These are phyloP conservation scores for Pseudotriccus pelzelni DNA, from an alignment of 2,797 vertebrate genomes.

Conservation along the genomic window DNA sequence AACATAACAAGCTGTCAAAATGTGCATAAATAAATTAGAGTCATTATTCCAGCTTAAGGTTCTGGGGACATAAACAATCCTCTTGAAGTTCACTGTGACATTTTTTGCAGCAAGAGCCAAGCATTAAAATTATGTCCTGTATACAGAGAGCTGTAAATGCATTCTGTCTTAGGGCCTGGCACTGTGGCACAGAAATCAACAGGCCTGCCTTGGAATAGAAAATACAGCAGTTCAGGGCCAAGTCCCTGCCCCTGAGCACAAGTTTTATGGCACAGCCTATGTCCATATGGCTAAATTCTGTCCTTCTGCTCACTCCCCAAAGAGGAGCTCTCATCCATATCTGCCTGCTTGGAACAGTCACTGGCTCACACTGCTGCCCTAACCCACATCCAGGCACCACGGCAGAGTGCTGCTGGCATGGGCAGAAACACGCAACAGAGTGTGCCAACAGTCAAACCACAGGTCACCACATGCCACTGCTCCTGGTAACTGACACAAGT, in stretches of 20 bases:
- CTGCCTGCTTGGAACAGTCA: not conserved
- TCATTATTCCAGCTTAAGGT: constrained; percentile 53
- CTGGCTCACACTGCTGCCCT: not conserved
- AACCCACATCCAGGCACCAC: not conserved
- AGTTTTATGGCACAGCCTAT: constrained; percentile 39
- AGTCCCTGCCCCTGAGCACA: constrained; percentile 28
- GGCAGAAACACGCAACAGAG: not conserved
- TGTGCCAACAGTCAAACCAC: not conserved
- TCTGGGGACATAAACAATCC: constrained; percentile 49
- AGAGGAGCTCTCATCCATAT: not conserved
- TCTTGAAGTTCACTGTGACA: constrained; percentile 48
- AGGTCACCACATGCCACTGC: not conserved
- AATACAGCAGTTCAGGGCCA: constrained; percentile 33
- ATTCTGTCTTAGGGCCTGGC: constrained; percentile 45
- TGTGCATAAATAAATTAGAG: constrained; percentile 56
- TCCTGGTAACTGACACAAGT: not conserved
- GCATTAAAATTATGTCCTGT: constrained; percentile 40
- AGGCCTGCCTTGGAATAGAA: constrained; percentile 43
- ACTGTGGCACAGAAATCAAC: not conserved
- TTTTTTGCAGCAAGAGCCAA: constrained; percentile 38
- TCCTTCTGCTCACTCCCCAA: constrained; percentile 36
- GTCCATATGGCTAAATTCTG: constrained; percentile 55
- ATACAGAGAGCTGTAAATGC: constrained; percentile 35
- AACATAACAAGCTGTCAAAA: constrained; percentile 58
- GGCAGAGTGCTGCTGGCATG: not conserved